A percentile compares a stretch with the other conserved stretches of the same genome.
These are phyloP conservation scores for Drosophila bifasciata DNA, from an alignment of 1,140 invertebrate species.

Conservation along the genomic window DNA sequence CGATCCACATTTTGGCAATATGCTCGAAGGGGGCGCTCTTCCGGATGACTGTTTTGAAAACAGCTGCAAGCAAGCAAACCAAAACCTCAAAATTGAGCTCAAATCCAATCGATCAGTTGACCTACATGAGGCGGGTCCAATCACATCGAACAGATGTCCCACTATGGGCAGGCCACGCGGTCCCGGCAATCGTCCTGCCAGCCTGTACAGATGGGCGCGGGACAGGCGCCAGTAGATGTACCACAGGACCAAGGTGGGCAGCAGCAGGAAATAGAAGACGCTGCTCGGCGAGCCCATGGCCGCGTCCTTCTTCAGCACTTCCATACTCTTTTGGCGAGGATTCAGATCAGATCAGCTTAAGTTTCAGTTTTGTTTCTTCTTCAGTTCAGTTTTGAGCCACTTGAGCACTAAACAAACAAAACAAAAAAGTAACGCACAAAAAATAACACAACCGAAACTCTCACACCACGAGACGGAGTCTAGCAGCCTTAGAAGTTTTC, in stretches of 20 bases:
- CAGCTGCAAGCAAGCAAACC: slow-evolving; percentile 84
- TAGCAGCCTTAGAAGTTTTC: slow-evolving; percentile 17
- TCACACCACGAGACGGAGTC: slow-evolving; percentile 4
- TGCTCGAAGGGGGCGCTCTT: slow-evolving; percentile 86
- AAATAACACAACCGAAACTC: slow-evolving; percentile 3
- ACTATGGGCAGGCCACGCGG: slow-evolving; percentile 88
- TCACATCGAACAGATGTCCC: slow-evolving; percentile 89
- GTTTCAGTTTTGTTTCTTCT: not conserved
- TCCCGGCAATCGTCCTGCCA: slow-evolving; percentile 89
- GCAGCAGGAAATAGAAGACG: slow-evolving; percentile 88
- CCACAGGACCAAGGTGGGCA: slow-evolving; percentile 88
- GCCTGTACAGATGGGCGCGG: slow-evolving; percentile 87
- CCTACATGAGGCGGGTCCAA: slow-evolving; percentile 86
- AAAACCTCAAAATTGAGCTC: not conserved
- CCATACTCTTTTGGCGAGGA: slow-evolving; percentile 34
- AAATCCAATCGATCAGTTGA: slow-evolving; percentile 2
- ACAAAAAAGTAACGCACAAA: slow-evolving; percentile 5
- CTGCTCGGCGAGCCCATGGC: slow-evolving; percentile 85
- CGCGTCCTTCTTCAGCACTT: slow-evolving; percentile 76
- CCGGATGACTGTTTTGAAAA: slow-evolving; percentile 87
- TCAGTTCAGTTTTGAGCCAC: not conserved
- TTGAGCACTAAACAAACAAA: not conserved
- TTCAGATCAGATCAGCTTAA: slow-evolving; percentile 7
- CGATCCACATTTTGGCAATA: slow-evolving; percentile 89
- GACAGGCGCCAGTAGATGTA: slow-evolving; percentile 90